These are phyloP conservation scores for Eidolon dupreanum DNA, from an alignment of 2,797 vertebrate species.

Conservation along the genomic window DNA sequence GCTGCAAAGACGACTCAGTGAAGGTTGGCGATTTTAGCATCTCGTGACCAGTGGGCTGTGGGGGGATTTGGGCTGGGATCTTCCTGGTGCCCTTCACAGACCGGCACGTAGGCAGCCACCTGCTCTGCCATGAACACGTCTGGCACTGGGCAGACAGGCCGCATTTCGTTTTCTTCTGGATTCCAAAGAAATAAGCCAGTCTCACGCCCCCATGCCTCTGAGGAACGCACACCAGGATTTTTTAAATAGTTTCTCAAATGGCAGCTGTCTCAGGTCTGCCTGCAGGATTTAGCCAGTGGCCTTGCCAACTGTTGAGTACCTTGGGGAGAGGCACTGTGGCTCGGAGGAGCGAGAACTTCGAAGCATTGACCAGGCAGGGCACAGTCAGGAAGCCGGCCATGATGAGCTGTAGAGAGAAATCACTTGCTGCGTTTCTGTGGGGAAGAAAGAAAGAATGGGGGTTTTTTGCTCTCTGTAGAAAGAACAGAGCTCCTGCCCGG, in stretches of 20 bases:
- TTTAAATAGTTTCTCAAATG: background rate
- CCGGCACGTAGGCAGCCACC: slow-evolving; percentile 28
- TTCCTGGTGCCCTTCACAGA: background rate
- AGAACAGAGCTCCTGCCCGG: background rate
- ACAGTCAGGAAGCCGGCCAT: background rate
- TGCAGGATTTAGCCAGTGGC: background rate
- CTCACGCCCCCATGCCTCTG: background rate
- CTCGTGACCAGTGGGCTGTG: background rate
- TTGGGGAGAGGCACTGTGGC: background rate
- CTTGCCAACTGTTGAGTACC: background rate
- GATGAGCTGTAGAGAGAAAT: background rate
- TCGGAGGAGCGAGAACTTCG: background rate
- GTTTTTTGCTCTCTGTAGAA: background rate
- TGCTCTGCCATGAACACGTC: background rate
- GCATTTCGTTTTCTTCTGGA: background rate
- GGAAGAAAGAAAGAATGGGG: background rate
- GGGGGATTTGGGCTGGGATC: background rate
- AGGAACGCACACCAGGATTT: slow-evolving; percentile 37
- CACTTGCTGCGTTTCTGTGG: background rate
- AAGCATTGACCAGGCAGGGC: background rate
- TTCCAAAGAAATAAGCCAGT: background rate
- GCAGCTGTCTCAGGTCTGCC: slow-evolving; percentile 6
- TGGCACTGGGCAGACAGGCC: background rate
- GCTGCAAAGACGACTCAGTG: background rate
- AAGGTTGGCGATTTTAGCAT: background rate